phyloP scores from a whole-genome alignment of 2,113 vertebrate genomes.

The Rhodinocichla rosea region DNA sequence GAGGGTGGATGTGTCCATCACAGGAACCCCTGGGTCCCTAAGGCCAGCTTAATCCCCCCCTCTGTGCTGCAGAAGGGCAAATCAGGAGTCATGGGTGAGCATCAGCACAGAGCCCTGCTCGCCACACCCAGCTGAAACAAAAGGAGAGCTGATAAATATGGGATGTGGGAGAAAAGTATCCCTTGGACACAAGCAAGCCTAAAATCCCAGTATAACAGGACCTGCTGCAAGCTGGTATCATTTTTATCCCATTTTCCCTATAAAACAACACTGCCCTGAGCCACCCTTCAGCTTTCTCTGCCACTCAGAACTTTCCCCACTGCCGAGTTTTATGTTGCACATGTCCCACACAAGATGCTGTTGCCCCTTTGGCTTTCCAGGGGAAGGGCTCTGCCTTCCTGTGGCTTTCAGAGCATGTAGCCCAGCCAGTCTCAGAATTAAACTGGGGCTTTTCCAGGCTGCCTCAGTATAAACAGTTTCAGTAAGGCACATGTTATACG shows the following conservation, averaged over 20 bases:
- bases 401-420: neutral
- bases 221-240: neutral
- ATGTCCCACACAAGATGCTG: neutral
- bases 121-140: neutral
- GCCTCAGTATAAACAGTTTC: conserved; percentile 26
- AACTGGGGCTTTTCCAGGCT: neutral
- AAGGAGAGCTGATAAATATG: neutral
- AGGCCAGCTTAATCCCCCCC: neutral
- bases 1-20: neutral
- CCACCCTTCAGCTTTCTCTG: neutral
- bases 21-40: neutral
- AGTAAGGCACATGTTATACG: neutral
- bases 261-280: neutral
- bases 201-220: neutral
- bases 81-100: neutral
- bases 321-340: neutral
- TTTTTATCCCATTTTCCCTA: neutral
- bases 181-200: neutral
- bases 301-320: neutral
- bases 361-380: neutral
- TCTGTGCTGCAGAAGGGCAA: neutral
- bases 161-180: neutral
- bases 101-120: neutral
- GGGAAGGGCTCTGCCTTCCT: conserved; percentile 4
- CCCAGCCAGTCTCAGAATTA: neutral